Base-by-base conservation (phyloP, 2,797 vertebrate species). In the Takifugu ocellatus region DNA sequence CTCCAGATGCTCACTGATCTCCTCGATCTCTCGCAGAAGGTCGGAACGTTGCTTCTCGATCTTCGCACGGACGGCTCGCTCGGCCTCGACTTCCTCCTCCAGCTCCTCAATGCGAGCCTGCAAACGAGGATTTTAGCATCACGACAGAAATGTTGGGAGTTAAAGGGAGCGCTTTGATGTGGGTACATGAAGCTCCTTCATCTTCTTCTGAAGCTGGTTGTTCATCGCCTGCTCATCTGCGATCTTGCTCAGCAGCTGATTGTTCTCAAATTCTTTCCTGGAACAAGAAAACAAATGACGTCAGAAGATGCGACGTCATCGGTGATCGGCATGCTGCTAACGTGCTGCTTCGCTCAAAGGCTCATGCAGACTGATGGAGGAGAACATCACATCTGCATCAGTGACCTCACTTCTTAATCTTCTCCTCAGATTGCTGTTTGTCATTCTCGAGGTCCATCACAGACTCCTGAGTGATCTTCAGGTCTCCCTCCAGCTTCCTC, bases 251-350 rank as follows among this genome's bases (percentile, higher is more conserved):
- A 89, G 79, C 46, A 93, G 68, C 59, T 93, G 83, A 49, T 84
- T 91, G 63, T 89, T 91, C 84, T 94, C 94, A 84, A 93, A 94
- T 61, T 94, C 93, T 74, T 94, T 95, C 70, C 93, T 95, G 77
- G 55, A 43, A 62, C 1, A 25, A 58, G 14, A 63, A 53, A 12
- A 51, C 8, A 31, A 2, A 31, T 29, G 17, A 3, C 6, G 8
- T 73, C 25, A 58, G 29, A 16, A 6, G 44, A 45, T n/a, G 44
- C 15, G 43, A 6, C 7, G 10, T 75, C 31, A 57, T 25, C 2
- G 3, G 17, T 16, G 8, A 3, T 15, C 2, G 7, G 1, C 25
- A 0, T 39, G 27, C 5, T 2, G 10, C 42, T 44, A 5, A 44
- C 6, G 42, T 5, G 42, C 42, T 44, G 42, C 16, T 10, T 8